These are phyloP conservation scores for Prunella himalayana DNA, from an alignment of 2,113 vertebrate genomes.

Conservation along the genomic window DNA sequence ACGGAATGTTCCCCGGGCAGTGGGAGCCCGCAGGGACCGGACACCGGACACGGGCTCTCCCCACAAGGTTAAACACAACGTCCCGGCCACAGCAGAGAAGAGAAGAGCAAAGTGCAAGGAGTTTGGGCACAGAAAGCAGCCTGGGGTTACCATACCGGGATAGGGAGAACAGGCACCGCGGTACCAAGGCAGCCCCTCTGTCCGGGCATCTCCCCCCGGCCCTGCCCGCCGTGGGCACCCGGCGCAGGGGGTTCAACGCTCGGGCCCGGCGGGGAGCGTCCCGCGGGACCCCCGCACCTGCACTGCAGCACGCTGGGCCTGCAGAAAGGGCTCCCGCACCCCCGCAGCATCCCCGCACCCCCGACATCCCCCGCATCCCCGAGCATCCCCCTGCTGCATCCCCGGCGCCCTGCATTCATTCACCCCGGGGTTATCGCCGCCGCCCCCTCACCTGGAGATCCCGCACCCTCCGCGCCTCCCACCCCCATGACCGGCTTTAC, in stretches of 20 bases:
- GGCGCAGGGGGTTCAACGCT: background rate
- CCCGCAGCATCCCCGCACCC: background rate
- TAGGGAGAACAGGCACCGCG: fast-evolving
- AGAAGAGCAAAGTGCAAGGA: background rate
- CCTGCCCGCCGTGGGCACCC: background rate
- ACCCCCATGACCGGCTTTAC: background rate
- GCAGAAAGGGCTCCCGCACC: background rate
- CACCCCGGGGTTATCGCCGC: too few relatives aligned
- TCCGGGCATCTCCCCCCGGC: background rate
- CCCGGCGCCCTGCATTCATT: background rate
- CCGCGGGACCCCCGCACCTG: background rate
- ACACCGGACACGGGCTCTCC: fast-evolving
- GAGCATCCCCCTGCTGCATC: background rate
- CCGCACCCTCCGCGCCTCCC: background rate
- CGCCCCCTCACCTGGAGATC: too few relatives aligned
- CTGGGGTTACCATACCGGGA: fast-evolving
- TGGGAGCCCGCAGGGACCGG: background rate
- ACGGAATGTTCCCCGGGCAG: fast-evolving
- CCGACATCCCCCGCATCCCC: background rate
- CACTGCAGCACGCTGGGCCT: background rate
- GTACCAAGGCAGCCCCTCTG: fast-evolving
- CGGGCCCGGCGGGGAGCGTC: background rate
- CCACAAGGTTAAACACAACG: background rate
- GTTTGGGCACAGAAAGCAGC: background rate
- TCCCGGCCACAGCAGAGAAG: background rate